Evolutionary conservation across 2,113 vertebrate genomes (phyloP), one percentile per base, ranked within the genome.

Genomic region (Arothron firmamentum): DNA sequence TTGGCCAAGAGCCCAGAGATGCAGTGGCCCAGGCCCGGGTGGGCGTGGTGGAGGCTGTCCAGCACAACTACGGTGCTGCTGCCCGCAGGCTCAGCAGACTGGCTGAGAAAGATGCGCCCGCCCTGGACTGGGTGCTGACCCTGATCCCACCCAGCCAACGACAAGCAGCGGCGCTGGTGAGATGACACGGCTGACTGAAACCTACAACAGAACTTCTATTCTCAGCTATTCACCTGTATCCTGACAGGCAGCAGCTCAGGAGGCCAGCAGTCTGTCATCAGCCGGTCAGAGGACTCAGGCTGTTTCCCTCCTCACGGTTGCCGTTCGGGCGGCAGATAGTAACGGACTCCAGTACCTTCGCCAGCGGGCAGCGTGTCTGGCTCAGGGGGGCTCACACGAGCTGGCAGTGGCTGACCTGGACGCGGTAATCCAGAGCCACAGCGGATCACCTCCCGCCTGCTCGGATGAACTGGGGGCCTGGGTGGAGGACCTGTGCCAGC

Each of bases 31-130:
- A 64, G 42, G 93, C 92, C 59, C 82, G 96, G 25, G 65, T 89
- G 17, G 95, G 94, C 8, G 85, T 97, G 72, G 87, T 96, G 50
- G 89, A 86, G 62, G 85, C 94, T 76, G 94, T 90, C 89, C 86
- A 73, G 45, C 88, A 91, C 57, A 92, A 90, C 0, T 19, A 85
- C 67, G 17, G 56, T 2, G 78, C 62, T 0, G 92, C 94, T 1
- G 86, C 88, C 6, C 82, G 18, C 41, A 85, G 90, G 0, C 88
- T 98, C 69, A 92, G 93, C 74, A 46, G 53, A 64, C 85, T 97
- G 49, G 88, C 91, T 0, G 90, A 91, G 65, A 91, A 73, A 16
- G 92, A 96, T 31, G 51, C 88, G 3, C 34, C 55, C 15, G 84
- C 88, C 31, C 56, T 97, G 51, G 65, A 72, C 9, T 93, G 92